Evolutionary conservation across 2,113 vertebrate species (phyloP), one percentile per base, ranked within the genome.

Genomic region (Neotragus pygmaeus): DNA sequence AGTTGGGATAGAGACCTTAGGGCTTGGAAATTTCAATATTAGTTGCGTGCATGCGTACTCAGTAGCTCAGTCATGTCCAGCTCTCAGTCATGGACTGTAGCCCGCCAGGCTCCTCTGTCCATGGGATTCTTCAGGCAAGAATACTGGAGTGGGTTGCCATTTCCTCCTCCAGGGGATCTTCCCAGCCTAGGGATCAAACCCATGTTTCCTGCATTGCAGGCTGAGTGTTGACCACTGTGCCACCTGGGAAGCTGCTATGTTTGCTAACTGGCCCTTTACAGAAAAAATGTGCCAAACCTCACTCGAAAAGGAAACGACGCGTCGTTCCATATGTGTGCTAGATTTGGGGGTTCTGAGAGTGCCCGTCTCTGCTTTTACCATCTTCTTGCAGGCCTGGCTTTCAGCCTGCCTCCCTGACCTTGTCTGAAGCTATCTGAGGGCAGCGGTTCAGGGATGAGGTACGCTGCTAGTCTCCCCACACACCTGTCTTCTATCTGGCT

Each of bases 261-360:
- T 39, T 5, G 1, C 82, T 45, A 1, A 11, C 12, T 1, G 64
- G 7, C 25, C 23, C 21, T 97, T 82, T 55, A 49, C 11, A n/a
- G 64, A 47, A 81, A 80, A 53, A 21, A 8, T 19, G 8, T 73
- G 36, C 45, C 33, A 30, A 27, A 33, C 33, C 28, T 73, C 75
- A 51, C n/a, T 58, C 12, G 47, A 17, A 47, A 58, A 75, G 58
- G 10, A 81, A 92, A 80, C 0, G n/a, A 27, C 51, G 27, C 7
- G 11, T 5, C 1, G 1, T 28, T 14, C 47, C 12, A 1, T 10
- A 2, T 6, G 5, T 39, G 28, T 55, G 43, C 49, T n/a, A 28
- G 39, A 16, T 6, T 15, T 45, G 5, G 33, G 62, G 45, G 12
- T 78, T 60, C 57, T 33, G 57, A n/a, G 10, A 45, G 30, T 17